Conservation (phyloP, 2,113 vertebrate genomes). For the Gnathonemus echidnorhynchus region DNA sequence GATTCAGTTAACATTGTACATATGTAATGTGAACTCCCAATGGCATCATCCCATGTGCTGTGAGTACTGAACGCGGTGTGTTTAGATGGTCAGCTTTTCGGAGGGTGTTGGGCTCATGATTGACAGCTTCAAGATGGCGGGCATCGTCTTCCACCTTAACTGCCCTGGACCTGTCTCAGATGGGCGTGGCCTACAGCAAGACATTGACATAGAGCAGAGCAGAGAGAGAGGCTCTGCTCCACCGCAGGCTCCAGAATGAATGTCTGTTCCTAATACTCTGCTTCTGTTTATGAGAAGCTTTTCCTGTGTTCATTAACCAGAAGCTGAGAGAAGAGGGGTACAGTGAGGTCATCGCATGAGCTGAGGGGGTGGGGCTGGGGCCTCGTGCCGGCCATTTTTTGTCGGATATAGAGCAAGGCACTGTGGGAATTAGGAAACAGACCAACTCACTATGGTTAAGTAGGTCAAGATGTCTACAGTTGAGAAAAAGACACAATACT, state of each 20-base stretch:
- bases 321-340: neutral
- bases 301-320: neutral
- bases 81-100: neutral
- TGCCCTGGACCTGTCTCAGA: neutral
- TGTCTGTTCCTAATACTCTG: neutral
- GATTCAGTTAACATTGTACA: neutral
- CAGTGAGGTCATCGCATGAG: neutral
- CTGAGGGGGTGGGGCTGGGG: neutral
- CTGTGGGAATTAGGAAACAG: slow-evolving; percentile 16
- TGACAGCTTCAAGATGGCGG: neutral
- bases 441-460: slow-evolving; percentile 28
- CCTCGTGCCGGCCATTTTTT: slow-evolving; percentile 5
- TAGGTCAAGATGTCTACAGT: slow-evolving; percentile 17
- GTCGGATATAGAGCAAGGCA: slow-evolving; percentile 29
- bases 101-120: neutral
- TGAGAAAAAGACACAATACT: slow-evolving; percentile 18
- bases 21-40: neutral
- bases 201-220: neutral
- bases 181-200: neutral
- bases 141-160: neutral
- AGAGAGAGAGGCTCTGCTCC: neutral
- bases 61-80: neutral
- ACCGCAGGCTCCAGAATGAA: neutral
- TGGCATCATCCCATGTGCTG: neutral
- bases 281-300: neutral